Evolutionary conservation across 92 coral and sea anemone species (phyloP), one percentile per base, ranked within the genome.

Genomic region (Zoanthus solanderi): DNA sequence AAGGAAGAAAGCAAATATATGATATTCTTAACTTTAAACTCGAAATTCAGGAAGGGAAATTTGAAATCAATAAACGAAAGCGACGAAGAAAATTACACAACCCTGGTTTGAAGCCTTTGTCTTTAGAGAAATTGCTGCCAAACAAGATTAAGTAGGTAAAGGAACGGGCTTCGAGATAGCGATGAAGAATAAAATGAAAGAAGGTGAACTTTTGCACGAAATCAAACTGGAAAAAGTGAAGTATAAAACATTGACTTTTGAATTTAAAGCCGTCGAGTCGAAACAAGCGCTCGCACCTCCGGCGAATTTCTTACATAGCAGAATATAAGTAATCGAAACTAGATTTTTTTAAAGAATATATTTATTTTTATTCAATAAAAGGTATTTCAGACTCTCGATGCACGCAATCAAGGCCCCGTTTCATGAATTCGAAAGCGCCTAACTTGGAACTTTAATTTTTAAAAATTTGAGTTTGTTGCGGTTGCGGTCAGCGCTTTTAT

Each of bases 21-120:
- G 57, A 73, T 73, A 73, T 73, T 73, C 78, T 73, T 73, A 73
- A 73, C 78, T 73, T 73, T 73, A 73, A 73, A 37, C 77, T 72
- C 77, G 77, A 73, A 73, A 73, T 73, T 73, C 78, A 73, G 78
- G 78, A 73, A 73, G 78, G 78, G 78, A 73, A 73, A 73, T 73
- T 73, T 73, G 78, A 73, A 73, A 73, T 73, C 78, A 73, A 73
- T 73, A 44, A 73, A 73, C 57, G 78, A 73, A 73, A 73, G 52
- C 78, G 78, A 73, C 78, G 78, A 73, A 73, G 78, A 73, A 73
- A 73, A 73, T 73, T 73, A 42, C 56, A 42, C 78, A 73, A 73
- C 23, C 78, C 78, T 73, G 78, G 78, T 73, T 73, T 73, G 78
- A 73, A 73, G 57, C 78, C 78, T 73, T 73, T 45, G 57, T 73